Evolutionary conservation across 2,888 invertebrate species (phyloP).

Genomic region (Standfussiana lucernea): DNA sequence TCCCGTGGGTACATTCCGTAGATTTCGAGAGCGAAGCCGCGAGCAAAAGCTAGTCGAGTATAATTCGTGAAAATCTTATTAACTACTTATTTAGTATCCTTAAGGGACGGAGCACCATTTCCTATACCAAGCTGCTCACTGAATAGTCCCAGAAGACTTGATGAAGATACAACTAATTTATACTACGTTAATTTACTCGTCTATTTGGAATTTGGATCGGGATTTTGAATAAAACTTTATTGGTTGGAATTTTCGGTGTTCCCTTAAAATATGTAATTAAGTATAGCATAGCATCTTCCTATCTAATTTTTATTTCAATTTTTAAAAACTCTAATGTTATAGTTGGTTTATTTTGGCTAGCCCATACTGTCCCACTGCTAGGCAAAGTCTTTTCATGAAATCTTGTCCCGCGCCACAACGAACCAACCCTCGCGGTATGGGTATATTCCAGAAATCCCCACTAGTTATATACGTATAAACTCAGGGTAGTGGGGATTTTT

Average conservation of each 20-base stretch:
- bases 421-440: not conserved
- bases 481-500: no score
- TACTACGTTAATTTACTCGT: constrained; percentile 39
- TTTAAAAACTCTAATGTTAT: not conserved
- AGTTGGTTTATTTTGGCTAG: not conserved
- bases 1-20: no score
- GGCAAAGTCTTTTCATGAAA: not conserved
- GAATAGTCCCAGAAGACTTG: constrained; percentile 37
- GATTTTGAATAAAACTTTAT: constrained; percentile 12
- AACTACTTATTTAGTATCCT: constrained; percentile 17
- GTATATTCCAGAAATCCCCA: no score
- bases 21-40: no score
- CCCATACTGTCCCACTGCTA: not conserved
- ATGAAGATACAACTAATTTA: constrained; percentile 47
- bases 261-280: not conserved
- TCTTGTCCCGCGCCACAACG: not conserved
- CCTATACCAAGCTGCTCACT: constrained; percentile 26
- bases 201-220: constrained; percentile 24
- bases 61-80: constrained; percentile 44
- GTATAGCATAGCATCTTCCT: not conserved
- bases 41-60: not conserved
- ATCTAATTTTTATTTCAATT: constrained; percentile 1
- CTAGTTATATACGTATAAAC: no score
- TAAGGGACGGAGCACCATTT: constrained; percentile 31
- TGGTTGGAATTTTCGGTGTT: constrained; percentile 1